Conservation (phyloP, 2,113 vertebrate species). For the Scomber colias region DNA sequence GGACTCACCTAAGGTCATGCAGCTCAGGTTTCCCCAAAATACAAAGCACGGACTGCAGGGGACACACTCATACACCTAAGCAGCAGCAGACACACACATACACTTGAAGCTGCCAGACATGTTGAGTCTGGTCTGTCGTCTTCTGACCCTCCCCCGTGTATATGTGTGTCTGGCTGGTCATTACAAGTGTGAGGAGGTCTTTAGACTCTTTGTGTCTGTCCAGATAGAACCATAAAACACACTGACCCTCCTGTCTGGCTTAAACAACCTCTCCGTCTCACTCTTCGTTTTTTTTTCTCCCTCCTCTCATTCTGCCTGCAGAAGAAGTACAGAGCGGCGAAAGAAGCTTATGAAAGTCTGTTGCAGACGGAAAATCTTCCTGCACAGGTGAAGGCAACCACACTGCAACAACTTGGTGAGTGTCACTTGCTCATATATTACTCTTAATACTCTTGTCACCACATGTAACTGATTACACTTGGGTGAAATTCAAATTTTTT, state of each 20-base stretch:
- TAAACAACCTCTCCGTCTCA: conserved; percentile 53
- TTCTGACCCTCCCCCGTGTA: conserved; percentile 73
- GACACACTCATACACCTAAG: conserved; percentile 34
- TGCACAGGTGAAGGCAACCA: conserved; percentile 97
- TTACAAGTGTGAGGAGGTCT: conserved; percentile 73
- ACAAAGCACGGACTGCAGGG: conserved; percentile 24
- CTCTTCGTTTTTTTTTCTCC: background rate
- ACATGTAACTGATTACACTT: background rate
- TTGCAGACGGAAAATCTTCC: conserved; percentile 96
- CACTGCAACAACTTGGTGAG: conserved; percentile 98
- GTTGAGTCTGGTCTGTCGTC: conserved; percentile 76
- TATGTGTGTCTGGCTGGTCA: conserved; percentile 63
- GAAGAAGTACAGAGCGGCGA: conserved; percentile 98
- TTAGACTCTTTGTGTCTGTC: conserved; percentile 75
- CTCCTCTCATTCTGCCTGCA: conserved; percentile 75
- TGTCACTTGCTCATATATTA: conserved; percentile 23
- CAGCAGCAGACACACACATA: conserved; percentile 38
- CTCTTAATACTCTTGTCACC: background rate
- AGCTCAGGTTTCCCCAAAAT: conserved; percentile 72
- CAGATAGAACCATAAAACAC: conserved; percentile 77
- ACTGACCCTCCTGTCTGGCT: conserved; percentile 71
- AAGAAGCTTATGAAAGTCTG: conserved; percentile 98
- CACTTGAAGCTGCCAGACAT: conserved; percentile 61
- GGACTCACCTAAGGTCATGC: conserved; percentile 45
- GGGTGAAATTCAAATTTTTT: too few species aligned